A percentile compares a stretch with the other conserved stretches of the same genome.
Conservation (phyloP, 2,113 vertebrate species). For the Nannospalax galili region DNA sequence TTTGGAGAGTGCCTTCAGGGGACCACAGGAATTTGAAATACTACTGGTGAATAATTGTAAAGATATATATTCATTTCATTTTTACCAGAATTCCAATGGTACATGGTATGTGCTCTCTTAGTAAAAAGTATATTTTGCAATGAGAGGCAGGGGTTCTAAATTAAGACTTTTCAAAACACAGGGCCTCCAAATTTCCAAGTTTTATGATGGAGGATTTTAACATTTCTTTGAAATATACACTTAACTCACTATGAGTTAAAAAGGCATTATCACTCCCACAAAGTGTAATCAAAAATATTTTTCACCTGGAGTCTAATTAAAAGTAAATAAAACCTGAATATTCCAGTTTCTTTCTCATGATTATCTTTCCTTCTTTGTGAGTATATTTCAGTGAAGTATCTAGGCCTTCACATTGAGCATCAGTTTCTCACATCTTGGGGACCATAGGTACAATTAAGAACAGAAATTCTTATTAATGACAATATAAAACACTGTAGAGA, state of each 20-base stretch:
- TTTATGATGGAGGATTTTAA: slow-evolving; percentile 47
- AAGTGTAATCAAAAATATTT: slow-evolving; percentile 56
- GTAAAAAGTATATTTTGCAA: slow-evolving; percentile 5
- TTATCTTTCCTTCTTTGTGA: slow-evolving; percentile 37
- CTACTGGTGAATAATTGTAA: neutral
- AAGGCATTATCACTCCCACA: slow-evolving; percentile 54
- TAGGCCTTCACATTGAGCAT: neutral
- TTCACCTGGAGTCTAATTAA: slow-evolving; percentile 72
- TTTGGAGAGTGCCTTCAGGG: neutral
- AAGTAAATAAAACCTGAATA: slow-evolving; percentile 61
- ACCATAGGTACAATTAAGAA: slow-evolving; percentile 37
- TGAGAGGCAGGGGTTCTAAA: slow-evolving; percentile 71
- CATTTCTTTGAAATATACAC: slow-evolving; percentile 33
- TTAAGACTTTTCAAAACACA: slow-evolving; percentile 53
- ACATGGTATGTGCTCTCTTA: neutral
- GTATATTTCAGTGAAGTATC: slow-evolving; percentile 29
- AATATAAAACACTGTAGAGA: neutral
- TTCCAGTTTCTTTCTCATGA: slow-evolving; percentile 8
- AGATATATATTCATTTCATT: slow-evolving; percentile 19
- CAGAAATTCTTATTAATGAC: slow-evolving; percentile 4
- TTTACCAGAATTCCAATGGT: slow-evolving; percentile 25
- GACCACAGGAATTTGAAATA: neutral
- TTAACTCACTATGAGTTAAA: slow-evolving; percentile 69
- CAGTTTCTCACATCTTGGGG: neutral
- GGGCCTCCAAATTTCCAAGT: slow-evolving; percentile 59